Conservation (phyloP, 2,797 vertebrate genomes). For the Chaunax sp. region DNA sequence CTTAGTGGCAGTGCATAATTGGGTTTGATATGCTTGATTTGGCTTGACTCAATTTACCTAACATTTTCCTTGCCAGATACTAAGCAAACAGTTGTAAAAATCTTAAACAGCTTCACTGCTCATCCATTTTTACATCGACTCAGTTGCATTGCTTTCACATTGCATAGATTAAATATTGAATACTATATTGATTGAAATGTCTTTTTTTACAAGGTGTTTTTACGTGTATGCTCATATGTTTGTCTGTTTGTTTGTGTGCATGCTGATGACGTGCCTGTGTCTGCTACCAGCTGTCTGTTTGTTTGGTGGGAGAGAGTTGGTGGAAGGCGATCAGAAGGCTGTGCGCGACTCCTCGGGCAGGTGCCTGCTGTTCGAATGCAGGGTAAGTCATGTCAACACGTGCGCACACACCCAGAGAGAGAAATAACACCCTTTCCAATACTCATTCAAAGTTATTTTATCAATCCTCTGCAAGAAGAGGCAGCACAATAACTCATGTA, state of each 20-base stretch:
- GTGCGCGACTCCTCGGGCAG: conserved; percentile 89
- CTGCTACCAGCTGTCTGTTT: conserved; percentile 86
- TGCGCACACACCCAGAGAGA: background rate
- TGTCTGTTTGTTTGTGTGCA: conserved; percentile 30
- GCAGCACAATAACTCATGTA: conserved; percentile 25
- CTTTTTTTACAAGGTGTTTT: too few species aligned
- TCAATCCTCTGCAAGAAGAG: conserved; percentile 20
- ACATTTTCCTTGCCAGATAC: conserved; percentile 30
- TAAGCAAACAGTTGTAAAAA: conserved; percentile 10
- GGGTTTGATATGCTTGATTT: conserved; percentile 49
- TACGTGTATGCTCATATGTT: conserved; percentile 13
- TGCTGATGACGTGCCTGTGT: conserved; percentile 43
- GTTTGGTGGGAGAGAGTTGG: conserved; percentile 89
- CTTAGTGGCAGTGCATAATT: conserved; percentile 44
- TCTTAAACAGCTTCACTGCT: too few species aligned
- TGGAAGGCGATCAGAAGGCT: conserved; percentile 90
- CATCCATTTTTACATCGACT: too few species aligned
- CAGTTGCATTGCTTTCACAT: too few species aligned
- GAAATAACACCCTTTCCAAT: background rate
- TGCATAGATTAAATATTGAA: background rate
- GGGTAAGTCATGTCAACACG: conserved; percentile 83
- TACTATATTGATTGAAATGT: background rate
- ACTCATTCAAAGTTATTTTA: conserved; percentile 36
- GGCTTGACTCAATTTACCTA: conserved; percentile 42
- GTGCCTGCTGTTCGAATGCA: conserved; percentile 93